Evolutionary conservation across 1,140 invertebrate species (phyloP), one percentile per base, ranked within the genome.

Genomic region (Papilio dardanus): DNA sequence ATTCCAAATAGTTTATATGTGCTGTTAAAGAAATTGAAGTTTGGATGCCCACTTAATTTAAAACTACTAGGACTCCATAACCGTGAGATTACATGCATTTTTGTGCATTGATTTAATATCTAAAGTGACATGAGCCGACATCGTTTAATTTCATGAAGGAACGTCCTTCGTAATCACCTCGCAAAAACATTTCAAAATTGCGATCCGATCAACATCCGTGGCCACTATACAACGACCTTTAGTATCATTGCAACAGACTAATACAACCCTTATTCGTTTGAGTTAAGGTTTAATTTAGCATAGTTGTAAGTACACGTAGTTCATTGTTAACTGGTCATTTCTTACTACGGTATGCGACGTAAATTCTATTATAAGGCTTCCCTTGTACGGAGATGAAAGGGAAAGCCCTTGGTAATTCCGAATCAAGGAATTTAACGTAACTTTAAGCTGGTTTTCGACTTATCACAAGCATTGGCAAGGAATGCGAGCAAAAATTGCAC

Each of bases 331-430:
- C 37, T 88, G 78, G 85, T 67, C 35, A 66, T 73, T 80, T 74
- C 77, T 76, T 87, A 88, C 86, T 87, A 88, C 77, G 85, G 86
- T 74, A 87, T 83, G 82, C 86, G 75, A 83, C 84, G 86, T 88
- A 88, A 87, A 88, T 86, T 85, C 83, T 85, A 83, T 84, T 77
- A 81, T 81, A 69, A 76, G 75, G 65, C 30, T 74, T 73, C 54
- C 85, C 85, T 74, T 88, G 74, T 84, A 83, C 2, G 83, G 82
- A 83, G 80, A 86, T 84, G 79, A 86, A 88, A 88, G 85, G 84
- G 85, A 83, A 86, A 86, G 54, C 69, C 71, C 42, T 73, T 54
- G 71, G 42, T 73, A 73, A 68, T 68, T 68, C 66, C 66, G 66
- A 73, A 30, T 30, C 46, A 19, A 54, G 69, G 69, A 71, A 54